Evolutionary conservation across 2,888 invertebrate genomes (phyloP).

Genomic region (Stenodera caucasica): DNA sequence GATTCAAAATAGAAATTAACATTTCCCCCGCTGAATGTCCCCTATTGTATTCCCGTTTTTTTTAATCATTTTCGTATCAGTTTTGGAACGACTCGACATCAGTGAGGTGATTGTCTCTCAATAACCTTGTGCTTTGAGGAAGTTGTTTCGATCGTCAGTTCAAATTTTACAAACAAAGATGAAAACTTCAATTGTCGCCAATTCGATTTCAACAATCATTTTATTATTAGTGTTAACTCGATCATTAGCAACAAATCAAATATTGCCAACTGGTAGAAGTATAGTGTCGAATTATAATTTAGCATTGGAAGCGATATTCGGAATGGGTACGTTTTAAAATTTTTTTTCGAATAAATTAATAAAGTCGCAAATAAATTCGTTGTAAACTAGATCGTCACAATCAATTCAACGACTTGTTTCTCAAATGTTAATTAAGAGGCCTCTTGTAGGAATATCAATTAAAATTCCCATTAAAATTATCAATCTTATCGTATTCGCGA

Average conservation of each 20-base stretch:
- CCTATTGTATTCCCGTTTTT: background rate
- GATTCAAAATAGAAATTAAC: background rate
- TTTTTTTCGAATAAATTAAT: too few relatives aligned
- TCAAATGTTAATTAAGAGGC: too few relatives aligned
- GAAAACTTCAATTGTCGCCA: background rate
- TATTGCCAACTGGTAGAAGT: background rate
- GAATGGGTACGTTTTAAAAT: conserved; percentile 37
- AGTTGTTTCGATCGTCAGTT: background rate
- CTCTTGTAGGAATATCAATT: too few relatives aligned
- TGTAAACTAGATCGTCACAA: too few relatives aligned
- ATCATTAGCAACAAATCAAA: background rate
- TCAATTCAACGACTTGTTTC: too few relatives aligned
- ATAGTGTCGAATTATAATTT: background rate
- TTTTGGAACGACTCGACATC: background rate
- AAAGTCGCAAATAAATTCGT: too few relatives aligned
- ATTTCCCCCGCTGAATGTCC: too few relatives aligned
- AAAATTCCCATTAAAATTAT: too few relatives aligned
- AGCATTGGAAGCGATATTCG: conserved; percentile 51
- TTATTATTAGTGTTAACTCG: background rate
- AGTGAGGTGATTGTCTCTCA: conserved; percentile 2
- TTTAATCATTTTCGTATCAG: background rate
- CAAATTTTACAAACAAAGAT: too few relatives aligned
- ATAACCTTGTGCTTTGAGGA: background rate
- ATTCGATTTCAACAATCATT: background rate
- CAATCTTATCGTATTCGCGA: too few relatives aligned